These are phyloP conservation scores for Artibeus jamaicensis DNA, from an alignment of 2,797 vertebrate genomes.

Conservation along the genomic window DNA sequence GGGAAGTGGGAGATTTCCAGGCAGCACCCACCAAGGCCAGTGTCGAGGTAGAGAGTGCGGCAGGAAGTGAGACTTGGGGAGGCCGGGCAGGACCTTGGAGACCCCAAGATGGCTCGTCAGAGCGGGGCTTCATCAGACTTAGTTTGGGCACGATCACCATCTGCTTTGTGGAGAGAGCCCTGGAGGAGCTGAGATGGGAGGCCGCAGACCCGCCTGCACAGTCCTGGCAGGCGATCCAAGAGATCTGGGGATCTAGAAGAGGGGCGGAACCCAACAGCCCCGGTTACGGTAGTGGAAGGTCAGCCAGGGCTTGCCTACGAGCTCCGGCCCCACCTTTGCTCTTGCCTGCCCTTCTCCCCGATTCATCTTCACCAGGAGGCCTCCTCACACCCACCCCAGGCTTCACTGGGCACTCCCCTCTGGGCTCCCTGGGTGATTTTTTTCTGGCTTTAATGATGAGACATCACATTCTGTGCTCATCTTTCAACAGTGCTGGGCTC, in stretches of 20 bases:
- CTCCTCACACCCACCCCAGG: background rate
- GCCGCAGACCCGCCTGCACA: background rate
- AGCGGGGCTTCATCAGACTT: background rate
- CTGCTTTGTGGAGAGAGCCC: background rate
- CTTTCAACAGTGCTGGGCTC: background rate
- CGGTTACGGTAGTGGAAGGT: rapidly evolving
- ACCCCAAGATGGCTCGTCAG: background rate
- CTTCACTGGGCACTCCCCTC: no score
- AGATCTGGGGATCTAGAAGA: rapidly evolving
- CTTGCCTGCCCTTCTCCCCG: background rate
- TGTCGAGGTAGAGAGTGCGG: background rate
- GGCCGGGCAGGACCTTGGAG: background rate
- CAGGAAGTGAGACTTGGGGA: no score
- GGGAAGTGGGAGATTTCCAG: background rate
- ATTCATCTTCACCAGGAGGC: background rate
- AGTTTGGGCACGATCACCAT: background rate
- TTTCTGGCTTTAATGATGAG: rapidly evolving
- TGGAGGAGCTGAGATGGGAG: background rate
- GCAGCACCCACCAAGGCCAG: background rate
- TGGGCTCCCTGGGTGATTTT: background rate
- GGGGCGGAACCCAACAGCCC: rapidly evolving
- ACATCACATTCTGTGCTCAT: rapidly evolving
- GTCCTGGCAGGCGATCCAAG: rapidly evolving
- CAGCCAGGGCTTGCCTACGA: background rate
- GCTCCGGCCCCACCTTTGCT: background rate